phyloP scores from a whole-genome alignment of 2,113 vertebrate species.

The Nannospalax galili region DNA sequence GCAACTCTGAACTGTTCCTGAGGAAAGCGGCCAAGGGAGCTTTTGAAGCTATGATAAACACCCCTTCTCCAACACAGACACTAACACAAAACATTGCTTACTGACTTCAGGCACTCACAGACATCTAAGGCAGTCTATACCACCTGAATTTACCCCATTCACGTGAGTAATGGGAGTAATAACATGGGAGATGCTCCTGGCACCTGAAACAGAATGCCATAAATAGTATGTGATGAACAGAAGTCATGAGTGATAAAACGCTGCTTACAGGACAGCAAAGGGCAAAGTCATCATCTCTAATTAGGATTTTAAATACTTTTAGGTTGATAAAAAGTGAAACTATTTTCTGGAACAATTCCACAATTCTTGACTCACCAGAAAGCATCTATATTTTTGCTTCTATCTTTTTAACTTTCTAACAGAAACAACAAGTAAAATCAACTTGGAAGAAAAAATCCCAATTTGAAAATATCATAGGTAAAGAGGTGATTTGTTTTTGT shows the following conservation, averaged over 20 bases:
- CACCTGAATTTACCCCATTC: background rate
- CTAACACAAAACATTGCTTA: background rate
- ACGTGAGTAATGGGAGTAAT: background rate
- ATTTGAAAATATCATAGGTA: background rate
- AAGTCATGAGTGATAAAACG: background rate
- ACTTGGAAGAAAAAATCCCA: background rate
- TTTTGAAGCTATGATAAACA: background rate
- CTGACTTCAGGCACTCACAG: background rate
- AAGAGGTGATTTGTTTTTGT: conserved; percentile 25
- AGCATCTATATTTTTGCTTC: background rate
- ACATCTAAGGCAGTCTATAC: background rate
- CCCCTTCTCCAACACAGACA: background rate
- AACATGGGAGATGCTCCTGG: background rate
- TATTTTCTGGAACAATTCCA: conserved; percentile 7
- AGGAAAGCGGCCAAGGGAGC: background rate
- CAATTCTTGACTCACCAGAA: conserved; percentile 9
- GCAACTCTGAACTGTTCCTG: background rate
- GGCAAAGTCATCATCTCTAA: background rate
- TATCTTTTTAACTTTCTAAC: background rate
- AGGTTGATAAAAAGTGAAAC: conserved; percentile 38
- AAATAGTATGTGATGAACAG: background rate
- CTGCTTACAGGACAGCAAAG: background rate
- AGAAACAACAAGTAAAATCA: conserved; percentile 24
- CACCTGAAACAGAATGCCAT: background rate
- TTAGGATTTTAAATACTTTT: background rate